Conservation (phyloP, 2,888 invertebrate genomes). For the Melanargia galathea region DNA sequence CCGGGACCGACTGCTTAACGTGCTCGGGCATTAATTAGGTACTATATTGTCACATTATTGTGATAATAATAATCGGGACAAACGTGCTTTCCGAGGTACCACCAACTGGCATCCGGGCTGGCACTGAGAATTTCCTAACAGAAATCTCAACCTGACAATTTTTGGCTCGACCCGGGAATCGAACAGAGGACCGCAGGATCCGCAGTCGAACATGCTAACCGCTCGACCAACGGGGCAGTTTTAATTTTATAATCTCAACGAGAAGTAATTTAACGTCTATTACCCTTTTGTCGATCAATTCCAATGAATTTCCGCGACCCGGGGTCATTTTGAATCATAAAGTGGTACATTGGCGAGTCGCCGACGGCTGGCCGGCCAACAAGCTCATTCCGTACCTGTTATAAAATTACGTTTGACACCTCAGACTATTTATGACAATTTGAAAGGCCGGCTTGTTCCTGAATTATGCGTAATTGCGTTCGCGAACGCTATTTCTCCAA, state of each 20-base stretch:
- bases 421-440: conserved; percentile 54
- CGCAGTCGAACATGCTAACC: too few relatives aligned
- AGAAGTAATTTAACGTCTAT: conserved; percentile 42
- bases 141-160: too few relatives aligned
- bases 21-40: too few relatives aligned
- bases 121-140: too few relatives aligned
- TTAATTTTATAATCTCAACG: conserved; percentile 31
- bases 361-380: conserved; percentile 42
- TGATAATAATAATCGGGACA: too few relatives aligned
- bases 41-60: too few relatives aligned
- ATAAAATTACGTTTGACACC: conserved; percentile 56
- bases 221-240: too few relatives aligned
- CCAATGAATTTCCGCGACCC: conserved; percentile 50
- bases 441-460: conserved; percentile 54
- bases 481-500: conserved; percentile 46
- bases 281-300: conserved; percentile 42
- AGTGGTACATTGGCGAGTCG: conserved; percentile 41
- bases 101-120: too few relatives aligned
- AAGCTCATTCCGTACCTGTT: conserved; percentile 44
- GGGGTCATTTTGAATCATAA: conserved; percentile 48
- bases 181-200: too few relatives aligned
- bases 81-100: too few relatives aligned
- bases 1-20: too few relatives aligned
- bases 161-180: too few relatives aligned
- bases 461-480: conserved; percentile 54